Base-by-base conservation (phyloP, 2,888 invertebrate species). In the Tenthredo scrophulariae region DNA sequence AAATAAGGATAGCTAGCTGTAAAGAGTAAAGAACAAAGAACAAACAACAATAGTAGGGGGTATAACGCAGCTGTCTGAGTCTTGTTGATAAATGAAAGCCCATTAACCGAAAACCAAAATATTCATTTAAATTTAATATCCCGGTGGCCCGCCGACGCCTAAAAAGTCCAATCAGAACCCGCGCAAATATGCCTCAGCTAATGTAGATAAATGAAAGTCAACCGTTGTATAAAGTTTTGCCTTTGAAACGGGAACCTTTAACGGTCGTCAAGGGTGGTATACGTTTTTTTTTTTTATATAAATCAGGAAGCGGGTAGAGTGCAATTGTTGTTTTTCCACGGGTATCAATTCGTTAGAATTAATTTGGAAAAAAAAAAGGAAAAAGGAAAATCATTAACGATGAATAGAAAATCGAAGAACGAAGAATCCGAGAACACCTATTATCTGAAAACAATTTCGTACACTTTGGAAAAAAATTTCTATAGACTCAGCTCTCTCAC, bases 91-190 rank as follows among this genome's bases (percentile, higher is more conserved):
- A 84, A 85, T 84, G 84, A 58, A 75, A 46, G 84, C 84, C 75
- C 85, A 84, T 84, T 83, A 85, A 84, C 70, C 43, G 43, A 70
- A 83, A 85, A 84, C 74, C 74, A 65, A 84, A 85, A 85, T 85
- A 84, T 85, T 83, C 83, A 85, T 85, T 85, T 75, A 72, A 84
- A 85, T 85, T 85, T 85, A 83, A 75, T 84, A 84, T 85, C 83
- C 84, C 72, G 83, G 37, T n/a, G 70, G 58, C 29, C 72, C 50
- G 54, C 40, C 50, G 74, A 84, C 85, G 85, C 83, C 74, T 74
- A 84, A 85, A 85, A 85, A 85, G 72, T 84, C 75, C 85, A 72
- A 85, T 85, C 85, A 84, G 22, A 65, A 43, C 74, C 84, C 85
- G 85, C 40, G 22, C 67, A 72, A 85, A 84, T 84, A 83, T 75